Conservation (phyloP, 2,888 invertebrate species). For the Pachydiplax longipennis region DNA sequence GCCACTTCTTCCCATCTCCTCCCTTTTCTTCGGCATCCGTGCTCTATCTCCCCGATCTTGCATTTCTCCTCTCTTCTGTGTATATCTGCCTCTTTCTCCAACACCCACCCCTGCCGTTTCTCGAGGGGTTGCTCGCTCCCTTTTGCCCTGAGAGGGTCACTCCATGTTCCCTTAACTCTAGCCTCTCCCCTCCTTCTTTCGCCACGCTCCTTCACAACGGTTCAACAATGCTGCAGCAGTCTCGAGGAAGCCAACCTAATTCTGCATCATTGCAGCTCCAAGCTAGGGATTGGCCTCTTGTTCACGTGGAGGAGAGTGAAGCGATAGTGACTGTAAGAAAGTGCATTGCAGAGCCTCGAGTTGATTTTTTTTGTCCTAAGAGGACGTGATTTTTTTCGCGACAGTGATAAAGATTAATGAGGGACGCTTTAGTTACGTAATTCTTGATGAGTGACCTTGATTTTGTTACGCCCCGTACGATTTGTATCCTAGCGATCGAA, state of each 20-base stretch:
- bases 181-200: background rate
- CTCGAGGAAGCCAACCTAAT: constrained; percentile 41
- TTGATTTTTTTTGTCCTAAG: background rate
- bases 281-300: background rate
- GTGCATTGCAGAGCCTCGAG: constrained; percentile 1
- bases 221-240: constrained; percentile 40
- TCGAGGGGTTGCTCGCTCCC: background rate
- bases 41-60: constrained; percentile 5
- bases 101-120: background rate
- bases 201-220: constrained; percentile 5
- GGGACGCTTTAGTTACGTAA: background rate
- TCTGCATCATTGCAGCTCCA: constrained; percentile 29
- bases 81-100: background rate
- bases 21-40: background rate
- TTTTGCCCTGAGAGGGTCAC: constrained; percentile 28
- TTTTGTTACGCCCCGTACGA: too few relatives aligned
- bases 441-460: too few relatives aligned
- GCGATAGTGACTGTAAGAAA: constrained; percentile 16
- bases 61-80: background rate
- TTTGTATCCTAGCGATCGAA: too few relatives aligned
- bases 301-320: background rate
- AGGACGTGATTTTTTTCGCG: background rate
- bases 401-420: background rate
- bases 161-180: background rate
- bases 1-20: background rate